phyloP scores from a whole-genome alignment of 2,888 invertebrate species.

The Nomada lathburiana region DNA sequence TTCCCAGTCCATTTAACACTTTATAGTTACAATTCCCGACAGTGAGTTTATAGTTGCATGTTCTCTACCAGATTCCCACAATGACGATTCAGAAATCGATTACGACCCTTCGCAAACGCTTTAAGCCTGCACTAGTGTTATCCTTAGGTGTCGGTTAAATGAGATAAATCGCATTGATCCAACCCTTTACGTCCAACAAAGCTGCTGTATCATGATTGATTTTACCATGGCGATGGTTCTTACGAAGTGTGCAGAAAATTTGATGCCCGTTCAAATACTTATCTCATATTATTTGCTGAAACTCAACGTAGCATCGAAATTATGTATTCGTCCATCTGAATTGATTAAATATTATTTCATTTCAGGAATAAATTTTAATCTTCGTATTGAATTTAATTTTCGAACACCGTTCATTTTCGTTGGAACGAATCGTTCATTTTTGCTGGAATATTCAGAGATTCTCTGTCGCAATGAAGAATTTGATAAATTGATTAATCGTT shows the following conservation, averaged over 20 bases:
- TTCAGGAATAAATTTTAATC: too few species aligned
- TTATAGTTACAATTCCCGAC: conserved; percentile 43
- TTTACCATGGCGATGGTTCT: conserved; percentile 10
- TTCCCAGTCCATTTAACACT: conserved; percentile 43
- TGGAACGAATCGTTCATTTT: too few species aligned
- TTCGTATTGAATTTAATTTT: too few species aligned
- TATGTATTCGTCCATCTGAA: too few species aligned
- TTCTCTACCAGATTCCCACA: conserved; percentile 20
- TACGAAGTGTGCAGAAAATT: neutral
- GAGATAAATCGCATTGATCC: neutral
- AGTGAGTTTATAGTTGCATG: conserved; percentile 14
- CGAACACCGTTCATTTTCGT: too few species aligned
- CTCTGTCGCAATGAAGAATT: too few species aligned
- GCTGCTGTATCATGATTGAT: conserved; percentile 23
- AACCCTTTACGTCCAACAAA: conserved; percentile 11
- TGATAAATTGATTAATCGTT: too few species aligned
- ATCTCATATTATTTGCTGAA: too few species aligned
- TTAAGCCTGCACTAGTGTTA: conserved; percentile 4
- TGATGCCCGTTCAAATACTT: too few species aligned
- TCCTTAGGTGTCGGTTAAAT: conserved; percentile 3
- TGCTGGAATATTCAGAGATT: too few species aligned
- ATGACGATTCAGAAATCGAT: conserved; percentile 47
- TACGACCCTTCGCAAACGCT: neutral
- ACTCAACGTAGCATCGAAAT: too few species aligned
- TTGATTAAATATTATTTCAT: too few species aligned